Base-by-base conservation (phyloP, 1,140 invertebrate genomes). In the Mercenaria mercenaria region DNA sequence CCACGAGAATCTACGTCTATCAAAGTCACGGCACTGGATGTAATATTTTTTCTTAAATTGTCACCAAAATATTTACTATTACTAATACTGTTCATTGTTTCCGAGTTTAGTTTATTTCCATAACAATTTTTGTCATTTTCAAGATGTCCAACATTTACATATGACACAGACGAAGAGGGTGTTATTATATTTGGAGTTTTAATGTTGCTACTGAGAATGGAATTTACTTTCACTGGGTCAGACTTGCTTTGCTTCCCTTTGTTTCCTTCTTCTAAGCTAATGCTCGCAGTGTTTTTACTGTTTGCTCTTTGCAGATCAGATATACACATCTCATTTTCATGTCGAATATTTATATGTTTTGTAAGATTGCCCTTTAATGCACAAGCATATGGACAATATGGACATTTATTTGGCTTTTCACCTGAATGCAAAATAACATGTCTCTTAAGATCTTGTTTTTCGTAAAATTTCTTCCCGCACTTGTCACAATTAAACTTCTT, bases 391-490 rank as follows among this genome's bases (percentile, higher is more conserved):
- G 43, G 6, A 50, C 74, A 79, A 50, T 79, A 34, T 26, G 74
- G 74, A 34, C 74, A 79, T 34, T 79, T 79, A 29, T 50, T 29
- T 79, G 74, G 74, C 32, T 52, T 79, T n/a, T 79, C 74, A 8
- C 74, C 74, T 18, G 43, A 56, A 34, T 79, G 74, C 29, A 79
- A 50, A 56, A 47, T 32, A 34, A 79, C 15, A 79, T 79, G 74
- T 20, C 74, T 47, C 10, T 79, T 41, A 29, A 79, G 43, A 15
- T 79, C 74, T 50, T 79, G 74, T 34, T 79, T 79, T n/a, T 79
- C 74, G 20, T 50, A 56, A 56, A 79, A 79, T 29, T 41, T 34
- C 47, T 79, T 79, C 13, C 26, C 29, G 50, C 74, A 79, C 1
- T 23, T 56, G 74, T 56, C n/a, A 52, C 74, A 79, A 0, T 50